Percentiles rank a stretch among this genome's conserved stretches.
Evolutionary conservation across 2,113 vertebrate genomes (phyloP).

Genomic region (Tychaedon coryphoeus): DNA sequence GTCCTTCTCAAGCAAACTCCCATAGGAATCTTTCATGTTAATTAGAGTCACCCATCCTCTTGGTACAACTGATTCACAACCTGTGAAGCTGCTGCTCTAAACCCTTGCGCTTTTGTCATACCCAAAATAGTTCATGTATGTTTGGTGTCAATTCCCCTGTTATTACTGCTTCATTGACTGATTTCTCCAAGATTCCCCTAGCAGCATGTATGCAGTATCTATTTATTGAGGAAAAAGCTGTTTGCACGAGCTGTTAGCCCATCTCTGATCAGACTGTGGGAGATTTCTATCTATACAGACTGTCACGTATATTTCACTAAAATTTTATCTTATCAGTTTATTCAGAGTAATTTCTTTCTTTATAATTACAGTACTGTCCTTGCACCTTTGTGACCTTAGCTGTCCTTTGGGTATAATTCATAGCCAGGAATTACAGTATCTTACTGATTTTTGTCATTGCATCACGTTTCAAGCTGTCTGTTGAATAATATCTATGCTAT

Average conservation of each 20-base stretch:
- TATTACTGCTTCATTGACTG: background rate
- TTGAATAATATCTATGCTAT: background rate
- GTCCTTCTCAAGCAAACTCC: background rate
- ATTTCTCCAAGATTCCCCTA: background rate
- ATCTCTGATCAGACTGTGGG: background rate
- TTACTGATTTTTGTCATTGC: conserved; percentile 16
- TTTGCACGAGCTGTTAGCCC: background rate
- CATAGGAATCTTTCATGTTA: background rate
- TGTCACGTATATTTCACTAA: background rate
- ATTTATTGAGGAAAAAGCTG: background rate
- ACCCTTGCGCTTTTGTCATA: background rate
- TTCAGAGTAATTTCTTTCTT: background rate
- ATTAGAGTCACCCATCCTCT: background rate
- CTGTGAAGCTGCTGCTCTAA: background rate
- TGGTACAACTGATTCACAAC: background rate
- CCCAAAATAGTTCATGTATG: background rate
- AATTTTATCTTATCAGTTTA: background rate
- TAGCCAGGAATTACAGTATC: background rate
- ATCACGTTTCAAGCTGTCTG: background rate
- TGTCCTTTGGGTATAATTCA: background rate
- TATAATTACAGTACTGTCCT: background rate
- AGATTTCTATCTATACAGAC: background rate
- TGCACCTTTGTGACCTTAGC: background rate
- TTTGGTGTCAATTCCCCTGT: background rate
- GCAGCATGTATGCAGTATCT: background rate